Evolutionary conservation across 2,797 vertebrate species (phyloP), one percentile per base, ranked within the genome.

Genomic region (Aeoliscus strigatus): DNA sequence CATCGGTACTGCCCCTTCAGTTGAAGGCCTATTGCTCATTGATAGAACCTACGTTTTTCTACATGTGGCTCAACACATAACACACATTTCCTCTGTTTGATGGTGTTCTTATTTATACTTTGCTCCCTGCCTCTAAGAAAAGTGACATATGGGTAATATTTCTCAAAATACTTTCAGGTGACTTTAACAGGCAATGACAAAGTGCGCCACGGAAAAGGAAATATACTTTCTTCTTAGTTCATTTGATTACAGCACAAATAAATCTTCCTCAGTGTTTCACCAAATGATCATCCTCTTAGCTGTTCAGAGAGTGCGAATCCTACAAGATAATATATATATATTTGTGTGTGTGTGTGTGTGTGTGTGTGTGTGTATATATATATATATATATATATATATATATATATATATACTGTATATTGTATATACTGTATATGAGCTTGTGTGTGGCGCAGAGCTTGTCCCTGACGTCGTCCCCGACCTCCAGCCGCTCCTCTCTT

Each of bases 211-310:
- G n/a, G 21, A 61, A 70, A 9, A 13, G 34, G 55, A 76, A 60
- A 73, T 59, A 41, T 50, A 4, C 59, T 70, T 60, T 59, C 48
- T 50, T 41, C 29, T 37, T 56, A 35, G 55, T 70, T 77, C 61
- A 73, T 78, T 81, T 51, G 66, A 73, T 81, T 66, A 75, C 39
- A 44, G 36, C 31, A 37, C 60, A 71, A 66, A 65, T 45, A 67
- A 58, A 61, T 41, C 42, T 38, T 36, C 41, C 14, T 27, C 32
- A 29, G 42, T 39, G 54, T 67, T 64, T 63, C 45, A 53, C 58
- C 63, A 66, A 60, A 61, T 18, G 39, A 61, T 73, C 49, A 25
- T 70, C 49, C 53, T 51, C 51, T 52, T 45, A 52, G 39, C 32
- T 35, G 46, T 52, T 66, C 27, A 15, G 51, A 51, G 52, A 51